Conservation (phyloP, 2,888 invertebrate species). For the Malthinus flaveolus region DNA sequence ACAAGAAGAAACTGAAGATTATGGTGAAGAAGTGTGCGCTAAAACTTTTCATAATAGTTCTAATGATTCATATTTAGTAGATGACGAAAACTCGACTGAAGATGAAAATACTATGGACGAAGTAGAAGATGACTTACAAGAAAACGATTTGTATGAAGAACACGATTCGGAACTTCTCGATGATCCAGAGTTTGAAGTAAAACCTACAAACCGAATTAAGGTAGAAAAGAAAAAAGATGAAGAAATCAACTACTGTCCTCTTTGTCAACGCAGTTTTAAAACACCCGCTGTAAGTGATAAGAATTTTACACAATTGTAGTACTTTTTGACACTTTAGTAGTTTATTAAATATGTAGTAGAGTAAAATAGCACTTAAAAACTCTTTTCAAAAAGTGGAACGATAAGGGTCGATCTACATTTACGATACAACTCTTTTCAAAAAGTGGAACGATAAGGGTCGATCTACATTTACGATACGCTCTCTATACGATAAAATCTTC, state of each 20-base stretch:
- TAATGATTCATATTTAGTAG: background rate
- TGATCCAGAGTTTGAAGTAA: constrained; percentile 19
- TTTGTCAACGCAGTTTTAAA: constrained; percentile 46
- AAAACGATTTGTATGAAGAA: constrained; percentile 26
- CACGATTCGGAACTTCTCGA: constrained; percentile 21
- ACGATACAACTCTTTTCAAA: too few relatives aligned
- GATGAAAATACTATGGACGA: constrained; percentile 10
- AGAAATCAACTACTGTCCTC: constrained; percentile 40
- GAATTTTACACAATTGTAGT: too few relatives aligned
- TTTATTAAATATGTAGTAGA: too few relatives aligned
- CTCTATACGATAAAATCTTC: too few relatives aligned
- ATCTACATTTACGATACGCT: too few relatives aligned
- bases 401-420: too few relatives aligned
- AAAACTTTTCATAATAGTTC: background rate
- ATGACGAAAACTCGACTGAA: constrained; percentile 3
- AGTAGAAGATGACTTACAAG: constrained; percentile 10
- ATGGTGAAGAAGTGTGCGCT: constrained; percentile 18
- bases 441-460: too few relatives aligned
- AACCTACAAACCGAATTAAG: background rate
- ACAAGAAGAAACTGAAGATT: constrained; percentile 12
- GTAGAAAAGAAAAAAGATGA: constrained; percentile 21
- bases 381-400: too few relatives aligned
- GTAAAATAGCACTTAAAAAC: too few relatives aligned
- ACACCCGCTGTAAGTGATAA: constrained; percentile 43
- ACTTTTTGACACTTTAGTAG: too few relatives aligned